Conservation (phyloP, 2,113 vertebrate species). For the Caracal caracal region DNA sequence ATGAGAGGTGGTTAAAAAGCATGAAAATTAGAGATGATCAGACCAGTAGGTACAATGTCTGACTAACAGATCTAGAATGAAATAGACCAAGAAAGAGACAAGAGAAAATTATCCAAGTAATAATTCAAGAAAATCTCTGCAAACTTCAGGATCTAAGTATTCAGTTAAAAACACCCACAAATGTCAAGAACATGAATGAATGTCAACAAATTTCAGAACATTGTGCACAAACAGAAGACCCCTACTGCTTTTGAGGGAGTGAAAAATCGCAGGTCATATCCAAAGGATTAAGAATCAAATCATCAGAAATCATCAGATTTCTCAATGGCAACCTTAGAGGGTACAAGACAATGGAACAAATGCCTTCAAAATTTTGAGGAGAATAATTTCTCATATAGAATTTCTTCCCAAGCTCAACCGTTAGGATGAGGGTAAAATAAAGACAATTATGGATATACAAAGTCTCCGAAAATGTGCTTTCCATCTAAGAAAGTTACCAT, state of each 20-base stretch:
- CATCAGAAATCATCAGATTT: background rate
- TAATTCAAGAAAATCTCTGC: background rate
- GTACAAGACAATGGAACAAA: background rate
- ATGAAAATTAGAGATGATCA: background rate
- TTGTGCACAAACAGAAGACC: background rate
- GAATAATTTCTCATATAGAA: slow-evolving; percentile 25
- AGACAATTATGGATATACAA: background rate
- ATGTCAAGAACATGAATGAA: background rate
- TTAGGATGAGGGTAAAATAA: background rate
- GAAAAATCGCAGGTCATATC: background rate
- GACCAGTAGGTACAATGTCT: background rate
- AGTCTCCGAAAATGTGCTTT: background rate
- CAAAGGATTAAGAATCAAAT: background rate
- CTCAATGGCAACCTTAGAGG: background rate
- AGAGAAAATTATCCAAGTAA: background rate
- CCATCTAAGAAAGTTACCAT: background rate
- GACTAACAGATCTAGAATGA: background rate
- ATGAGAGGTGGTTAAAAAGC: background rate
- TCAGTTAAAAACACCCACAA: background rate
- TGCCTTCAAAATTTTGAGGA: background rate
- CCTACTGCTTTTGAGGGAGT: background rate
- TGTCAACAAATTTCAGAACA: background rate
- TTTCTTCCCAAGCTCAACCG: background rate
- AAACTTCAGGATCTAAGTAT: background rate
- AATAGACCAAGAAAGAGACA: background rate